Conservation (phyloP, 2,888 invertebrate genomes). For the Acanthosepion lycidas region DNA sequence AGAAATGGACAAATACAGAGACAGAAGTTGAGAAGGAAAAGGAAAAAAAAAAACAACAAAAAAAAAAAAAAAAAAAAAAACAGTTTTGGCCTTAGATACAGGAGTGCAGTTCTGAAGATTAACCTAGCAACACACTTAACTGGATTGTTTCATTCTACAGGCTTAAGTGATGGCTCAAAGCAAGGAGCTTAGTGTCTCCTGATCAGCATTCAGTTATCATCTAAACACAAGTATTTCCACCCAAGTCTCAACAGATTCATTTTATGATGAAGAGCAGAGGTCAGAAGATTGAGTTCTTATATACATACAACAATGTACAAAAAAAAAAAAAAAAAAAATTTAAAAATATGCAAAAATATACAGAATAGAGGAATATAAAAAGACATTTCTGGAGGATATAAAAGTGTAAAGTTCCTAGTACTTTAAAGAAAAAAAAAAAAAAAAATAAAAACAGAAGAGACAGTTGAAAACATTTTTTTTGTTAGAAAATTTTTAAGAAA, state of each 20-base stretch:
- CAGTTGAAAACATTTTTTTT: too few species aligned
- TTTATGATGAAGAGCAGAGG: not conserved
- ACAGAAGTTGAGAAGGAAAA: not conserved
- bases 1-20: not conserved
- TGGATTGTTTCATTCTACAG: not conserved
- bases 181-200: not conserved
- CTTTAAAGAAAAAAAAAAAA: too few species aligned
- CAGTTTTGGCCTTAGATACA: not conserved
- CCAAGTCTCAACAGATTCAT: not conserved
- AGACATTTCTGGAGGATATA: too few species aligned
- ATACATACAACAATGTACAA: too few species aligned
- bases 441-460: too few species aligned
- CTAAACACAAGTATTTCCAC: not conserved
- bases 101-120: slow-evolving; percentile 17
- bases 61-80: not conserved
- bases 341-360: too few species aligned
- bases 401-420: too few species aligned
- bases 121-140: not conserved
- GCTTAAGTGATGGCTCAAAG: not conserved
- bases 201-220: not conserved
- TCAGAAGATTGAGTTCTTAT: not conserved
- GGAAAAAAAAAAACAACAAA: not conserved
- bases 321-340: too few species aligned
- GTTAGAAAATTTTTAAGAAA: too few species aligned
- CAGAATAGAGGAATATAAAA: too few species aligned